These are phyloP conservation scores for Emys orbicularis DNA, from an alignment of 2,797 vertebrate genomes.

Conservation along the genomic window DNA sequence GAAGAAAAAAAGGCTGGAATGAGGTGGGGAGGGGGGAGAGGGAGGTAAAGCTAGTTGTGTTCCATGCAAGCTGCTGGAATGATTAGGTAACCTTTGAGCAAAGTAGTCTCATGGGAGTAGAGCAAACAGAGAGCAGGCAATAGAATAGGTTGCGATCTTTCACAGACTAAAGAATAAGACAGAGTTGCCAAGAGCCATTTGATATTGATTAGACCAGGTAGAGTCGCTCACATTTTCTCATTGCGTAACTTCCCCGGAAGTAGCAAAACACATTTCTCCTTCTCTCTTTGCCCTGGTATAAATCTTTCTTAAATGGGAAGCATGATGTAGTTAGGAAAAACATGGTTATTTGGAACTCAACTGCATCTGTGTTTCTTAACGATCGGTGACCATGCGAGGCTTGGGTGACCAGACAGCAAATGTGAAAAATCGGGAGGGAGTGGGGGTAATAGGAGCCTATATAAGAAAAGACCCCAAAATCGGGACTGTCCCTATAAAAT, in stretches of 20 bases:
- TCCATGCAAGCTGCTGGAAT: not conserved
- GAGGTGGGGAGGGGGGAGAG: too few relatives aligned
- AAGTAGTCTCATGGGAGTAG: constrained; percentile 8
- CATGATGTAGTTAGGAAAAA: not conserved
- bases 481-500: too few relatives aligned
- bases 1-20: not conserved
- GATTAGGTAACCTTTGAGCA: constrained; percentile 38
- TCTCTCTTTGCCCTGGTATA: not conserved
- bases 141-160: not conserved
- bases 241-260: not conserved
- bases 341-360: not conserved
- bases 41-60: not conserved
- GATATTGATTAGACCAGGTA: not conserved
- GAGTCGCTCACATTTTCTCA: not conserved
- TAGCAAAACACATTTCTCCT: not conserved
- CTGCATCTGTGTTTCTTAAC: not conserved
- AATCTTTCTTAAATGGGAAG: not conserved
- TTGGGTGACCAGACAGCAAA: too few relatives aligned
- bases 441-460: too few relatives aligned
- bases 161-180: not conserved
- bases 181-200: not conserved
- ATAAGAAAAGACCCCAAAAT: too few relatives aligned
- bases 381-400: not conserved
- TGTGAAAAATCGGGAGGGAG: too few relatives aligned
- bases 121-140: not conserved